Base-by-base conservation (phyloP, 1,140 invertebrate species). In the Drosophila teissieri region DNA sequence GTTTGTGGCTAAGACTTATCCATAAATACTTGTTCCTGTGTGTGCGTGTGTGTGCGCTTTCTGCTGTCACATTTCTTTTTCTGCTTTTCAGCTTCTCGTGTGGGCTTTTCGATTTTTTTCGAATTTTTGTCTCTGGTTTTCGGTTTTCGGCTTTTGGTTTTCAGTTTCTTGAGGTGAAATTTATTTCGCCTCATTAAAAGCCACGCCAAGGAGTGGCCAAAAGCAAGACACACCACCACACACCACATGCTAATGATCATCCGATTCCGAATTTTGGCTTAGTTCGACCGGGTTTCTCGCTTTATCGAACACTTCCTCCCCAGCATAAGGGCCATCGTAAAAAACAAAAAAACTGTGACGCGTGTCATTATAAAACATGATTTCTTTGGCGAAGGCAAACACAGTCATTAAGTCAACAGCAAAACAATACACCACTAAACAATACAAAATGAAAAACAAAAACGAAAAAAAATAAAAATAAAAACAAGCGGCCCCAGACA, bases 41-140 rank as follows among this genome's bases (percentile, higher is more conserved):
- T 60, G 53, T 39, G 17, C 12, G 42, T 49, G 14, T 60, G 56
- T 39, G 22, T 27, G 55, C 68, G 77, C 81, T 85, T 84, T 84
- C 67, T 82, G 83, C 68, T 86, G 73, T 86, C 83, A 85, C 81
- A 85, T 86, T 86, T 86, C 74, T 88, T 70, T 69, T 37, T 85
- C 55, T 51, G 51, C 22, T 40, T 37, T 51, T 67, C 19, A 12
- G 17, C 34, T 61, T 52, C 27, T 56, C 40, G 75, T 64, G 60
- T 79, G 75, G 64, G 78, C 34, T 45, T 61, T 55, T 61, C 7
- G 39, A 15, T 39, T 45, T 61, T 45, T 61, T 55, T 61, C 7
- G 39, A 15, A 8, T 60, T 55, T 48, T 8, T 42, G 37, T 31
- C 60, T 63, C 77, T 68, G 36, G 27, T 45, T 63, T 52, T 62